Evolutionary conservation across 2,113 vertebrate species (phyloP).

Genomic region (Ciconia boyciana): DNA sequence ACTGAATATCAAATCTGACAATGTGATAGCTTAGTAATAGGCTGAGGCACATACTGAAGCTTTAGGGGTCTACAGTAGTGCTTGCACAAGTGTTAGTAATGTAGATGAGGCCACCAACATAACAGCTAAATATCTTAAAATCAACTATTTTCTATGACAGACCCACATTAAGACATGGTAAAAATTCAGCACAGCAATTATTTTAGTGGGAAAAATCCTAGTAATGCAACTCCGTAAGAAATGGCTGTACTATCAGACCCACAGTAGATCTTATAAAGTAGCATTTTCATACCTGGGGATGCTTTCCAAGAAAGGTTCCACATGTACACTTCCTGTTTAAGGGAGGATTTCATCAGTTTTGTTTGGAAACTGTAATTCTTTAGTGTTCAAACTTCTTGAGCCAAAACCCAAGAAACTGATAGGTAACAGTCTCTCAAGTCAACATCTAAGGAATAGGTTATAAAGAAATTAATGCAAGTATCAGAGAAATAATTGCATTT

Average conservation of each 20-base stretch:
- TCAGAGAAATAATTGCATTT: not conserved
- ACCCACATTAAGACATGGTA: not conserved
- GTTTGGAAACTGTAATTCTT: not conserved
- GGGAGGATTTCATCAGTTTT: not conserved
- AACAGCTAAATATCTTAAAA: not conserved
- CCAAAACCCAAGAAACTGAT: not conserved
- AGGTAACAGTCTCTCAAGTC: not conserved
- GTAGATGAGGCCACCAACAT: not conserved
- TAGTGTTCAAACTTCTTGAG: not conserved
- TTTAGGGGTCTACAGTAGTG: not conserved
- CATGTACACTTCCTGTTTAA: not conserved
- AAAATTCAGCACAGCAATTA: not conserved
- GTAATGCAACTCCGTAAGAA: not conserved
- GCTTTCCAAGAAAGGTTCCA: not conserved
- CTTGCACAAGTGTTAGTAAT: not conserved
- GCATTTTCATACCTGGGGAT: not conserved
- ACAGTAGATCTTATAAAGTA: not conserved
- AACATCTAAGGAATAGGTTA: not conserved
- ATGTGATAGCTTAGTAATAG: not conserved
- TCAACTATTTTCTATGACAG: not conserved
- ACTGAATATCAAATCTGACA: not conserved
- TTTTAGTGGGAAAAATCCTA: not conserved
- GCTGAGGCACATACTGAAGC: not conserved
- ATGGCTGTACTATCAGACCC: not conserved
- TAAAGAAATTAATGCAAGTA: not conserved